These are phyloP conservation scores for Xestia ashworthii DNA, from an alignment of 2,888 invertebrate genomes.

Conservation along the genomic window DNA sequence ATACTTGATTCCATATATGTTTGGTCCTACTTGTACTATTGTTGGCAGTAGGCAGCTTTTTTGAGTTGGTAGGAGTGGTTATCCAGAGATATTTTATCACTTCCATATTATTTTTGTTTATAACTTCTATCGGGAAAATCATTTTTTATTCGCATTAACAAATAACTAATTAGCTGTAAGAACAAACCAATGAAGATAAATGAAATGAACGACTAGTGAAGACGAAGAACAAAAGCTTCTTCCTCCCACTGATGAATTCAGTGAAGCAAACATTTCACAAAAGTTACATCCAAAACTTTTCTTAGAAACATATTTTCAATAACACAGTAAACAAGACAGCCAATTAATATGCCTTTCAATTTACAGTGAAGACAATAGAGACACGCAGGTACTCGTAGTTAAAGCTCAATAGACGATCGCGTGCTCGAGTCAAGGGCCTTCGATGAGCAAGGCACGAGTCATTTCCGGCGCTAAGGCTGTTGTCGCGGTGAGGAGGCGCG, in stretches of 20 bases:
- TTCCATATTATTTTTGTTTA: background rate
- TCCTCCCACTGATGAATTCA: background rate
- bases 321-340: conserved; percentile 50
- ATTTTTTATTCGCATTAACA: background rate
- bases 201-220: background rate
- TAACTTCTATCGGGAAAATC: background rate
- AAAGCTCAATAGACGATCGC: conserved; percentile 72
- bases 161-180: background rate
- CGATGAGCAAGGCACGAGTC: conserved; percentile 82
- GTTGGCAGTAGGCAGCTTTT: conserved; percentile 11
- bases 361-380: conserved; percentile 62
- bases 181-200: background rate
- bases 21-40: conserved; percentile 48
- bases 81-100: background rate
- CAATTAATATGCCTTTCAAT: conserved; percentile 56
- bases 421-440: conserved; percentile 76
- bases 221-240: background rate
- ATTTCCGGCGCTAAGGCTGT: conserved; percentile 84
- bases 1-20: conserved; percentile 66
- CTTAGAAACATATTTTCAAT: conserved; percentile 32
- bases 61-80: background rate
- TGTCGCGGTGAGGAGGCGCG: conserved; percentile 54
- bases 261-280: background rate
- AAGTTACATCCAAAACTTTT: conserved; percentile 14
- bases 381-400: conserved; percentile 56